These are phyloP conservation scores for Seriola dumerili DNA, from an alignment of 2,113 vertebrate genomes.

Conservation along the genomic window DNA sequence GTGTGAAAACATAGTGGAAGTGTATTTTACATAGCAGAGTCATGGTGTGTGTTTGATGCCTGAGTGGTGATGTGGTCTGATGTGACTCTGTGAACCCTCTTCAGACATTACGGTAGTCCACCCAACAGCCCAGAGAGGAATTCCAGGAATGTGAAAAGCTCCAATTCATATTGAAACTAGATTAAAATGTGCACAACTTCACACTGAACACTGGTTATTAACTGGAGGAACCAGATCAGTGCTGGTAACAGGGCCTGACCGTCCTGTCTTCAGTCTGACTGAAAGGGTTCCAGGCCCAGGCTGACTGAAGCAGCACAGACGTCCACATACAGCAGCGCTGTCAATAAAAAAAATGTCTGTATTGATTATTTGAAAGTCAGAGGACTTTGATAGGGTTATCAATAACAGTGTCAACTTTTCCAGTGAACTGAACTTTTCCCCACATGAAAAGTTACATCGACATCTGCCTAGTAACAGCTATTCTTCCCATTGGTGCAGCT, in stretches of 20 bases:
- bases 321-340: background rate
- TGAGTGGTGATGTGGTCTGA: background rate
- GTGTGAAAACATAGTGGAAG: background rate
- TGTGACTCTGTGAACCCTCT: slow-evolving; percentile 23
- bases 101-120: slow-evolving; percentile 84
- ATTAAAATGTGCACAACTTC: slow-evolving; percentile 64
- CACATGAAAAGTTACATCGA: slow-evolving; percentile 76
- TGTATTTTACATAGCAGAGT: background rate
- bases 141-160: slow-evolving; percentile 88
- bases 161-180: slow-evolving; percentile 83
- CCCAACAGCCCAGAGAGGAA: slow-evolving; percentile 83
- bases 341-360: background rate
- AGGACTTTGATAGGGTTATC: slow-evolving; percentile 54
- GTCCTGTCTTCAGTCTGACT: background rate
- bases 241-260: background rate
- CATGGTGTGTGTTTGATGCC: background rate
- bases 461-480: slow-evolving; percentile 95
- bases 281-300: background rate
- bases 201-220: slow-evolving; percentile 15
- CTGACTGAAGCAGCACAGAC: background rate
- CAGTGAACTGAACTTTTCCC: slow-evolving; percentile 70
- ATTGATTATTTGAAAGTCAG: slow-evolving; percentile 3
- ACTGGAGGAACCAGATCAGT: background rate
- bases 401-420: slow-evolving; percentile 48
- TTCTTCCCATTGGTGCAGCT: slow-evolving; percentile 88